A percentile compares a stretch with the other conserved stretches of the same genome.
phyloP scores from a whole-genome alignment of 2,888 invertebrate genomes.

The Melieria omissa region DNA sequence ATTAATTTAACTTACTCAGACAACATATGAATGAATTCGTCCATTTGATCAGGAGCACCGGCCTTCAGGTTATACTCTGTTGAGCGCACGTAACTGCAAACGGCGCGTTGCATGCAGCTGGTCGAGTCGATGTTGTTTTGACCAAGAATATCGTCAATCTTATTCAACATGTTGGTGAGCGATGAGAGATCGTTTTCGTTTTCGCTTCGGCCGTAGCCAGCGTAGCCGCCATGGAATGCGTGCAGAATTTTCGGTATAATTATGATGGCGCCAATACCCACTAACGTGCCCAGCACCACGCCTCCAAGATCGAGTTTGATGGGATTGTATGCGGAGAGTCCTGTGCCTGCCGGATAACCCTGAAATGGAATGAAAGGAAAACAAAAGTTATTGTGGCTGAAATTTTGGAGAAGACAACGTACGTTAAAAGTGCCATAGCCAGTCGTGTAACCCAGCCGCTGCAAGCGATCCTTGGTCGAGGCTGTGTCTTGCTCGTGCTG shows the following conservation, averaged over 20 bases:
- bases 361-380: constrained; percentile 33
- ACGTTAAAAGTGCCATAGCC: constrained; percentile 64
- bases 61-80: constrained; percentile 74
- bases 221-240: constrained; percentile 75
- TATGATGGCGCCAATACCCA: constrained; percentile 84
- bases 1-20: constrained; percentile 70
- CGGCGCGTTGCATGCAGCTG: constrained; percentile 76
- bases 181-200: constrained; percentile 71
- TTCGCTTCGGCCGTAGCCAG: constrained; percentile 74
- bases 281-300: constrained; percentile 80
- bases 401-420: constrained; percentile 24
- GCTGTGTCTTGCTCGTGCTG: constrained; percentile 54
- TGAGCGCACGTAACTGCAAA: constrained; percentile 79
- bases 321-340: constrained; percentile 76
- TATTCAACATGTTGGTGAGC: constrained; percentile 73
- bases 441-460: constrained; percentile 64
- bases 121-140: constrained; percentile 79
- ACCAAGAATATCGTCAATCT: constrained; percentile 74
- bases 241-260: constrained; percentile 83
- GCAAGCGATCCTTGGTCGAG: constrained; percentile 62
- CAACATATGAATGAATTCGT: constrained; percentile 72
- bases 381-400: not conserved
- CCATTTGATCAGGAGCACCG: constrained; percentile 74
- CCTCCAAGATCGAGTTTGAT: constrained; percentile 86
- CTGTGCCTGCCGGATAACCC: constrained; percentile 67